Conservation (phyloP, 2,888 invertebrate genomes). For the Aphidoletes aphidimyza region DNA sequence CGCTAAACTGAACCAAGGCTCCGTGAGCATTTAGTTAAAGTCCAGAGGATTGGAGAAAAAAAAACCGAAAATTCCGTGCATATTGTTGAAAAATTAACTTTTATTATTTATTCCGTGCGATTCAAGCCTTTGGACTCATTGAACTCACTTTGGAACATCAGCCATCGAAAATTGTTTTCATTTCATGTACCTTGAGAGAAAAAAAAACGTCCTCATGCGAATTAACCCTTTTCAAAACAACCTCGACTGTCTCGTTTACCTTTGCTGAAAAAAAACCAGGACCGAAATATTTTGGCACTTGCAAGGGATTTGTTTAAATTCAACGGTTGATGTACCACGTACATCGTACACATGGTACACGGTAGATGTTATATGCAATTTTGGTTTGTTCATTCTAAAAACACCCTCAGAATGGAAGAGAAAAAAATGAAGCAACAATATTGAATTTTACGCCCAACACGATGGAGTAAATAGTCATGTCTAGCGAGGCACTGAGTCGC, state of each 20-base stretch:
- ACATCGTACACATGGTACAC: too few species aligned
- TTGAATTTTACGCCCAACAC: not conserved
- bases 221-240: not conserved
- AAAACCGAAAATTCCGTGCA: not conserved
- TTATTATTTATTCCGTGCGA: not conserved
- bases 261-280: not conserved
- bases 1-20: not conserved
- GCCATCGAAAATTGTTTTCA: not conserved
- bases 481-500: not conserved
- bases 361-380: too few species aligned
- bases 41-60: too few species aligned
- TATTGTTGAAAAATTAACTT: slow-evolving; percentile 18
- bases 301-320: not conserved
- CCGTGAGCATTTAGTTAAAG: not conserved
- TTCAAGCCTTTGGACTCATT: not conserved
- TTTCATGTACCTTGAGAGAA: not conserved
- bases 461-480: not conserved
- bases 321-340: too few species aligned
- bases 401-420: not conserved
- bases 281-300: not conserved
- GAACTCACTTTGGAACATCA: not conserved
- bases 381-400: too few species aligned
- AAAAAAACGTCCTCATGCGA: not conserved
- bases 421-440: not conserved
- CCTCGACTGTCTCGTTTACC: not conserved